Conservation (phyloP, 2,888 invertebrate genomes). For the Xylophagus ater region DNA sequence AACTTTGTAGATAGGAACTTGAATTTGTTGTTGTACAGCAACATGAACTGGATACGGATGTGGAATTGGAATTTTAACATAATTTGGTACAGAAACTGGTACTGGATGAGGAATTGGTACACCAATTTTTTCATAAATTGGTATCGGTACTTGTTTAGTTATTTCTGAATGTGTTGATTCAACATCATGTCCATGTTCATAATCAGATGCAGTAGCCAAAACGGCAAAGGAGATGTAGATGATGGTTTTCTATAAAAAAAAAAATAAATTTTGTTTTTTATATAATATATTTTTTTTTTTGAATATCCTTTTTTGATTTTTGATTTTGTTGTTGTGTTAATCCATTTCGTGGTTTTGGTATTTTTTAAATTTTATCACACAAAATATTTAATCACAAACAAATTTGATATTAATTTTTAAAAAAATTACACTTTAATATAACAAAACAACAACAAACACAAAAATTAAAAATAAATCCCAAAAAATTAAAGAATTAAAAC, state of each 20-base stretch:
- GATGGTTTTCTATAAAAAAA: slow-evolving; percentile 12
- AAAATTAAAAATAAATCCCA: too few relatives aligned
- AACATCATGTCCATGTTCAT: slow-evolving; percentile 44
- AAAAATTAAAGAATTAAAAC: too few relatives aligned
- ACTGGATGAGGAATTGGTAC: slow-evolving; percentile 64
- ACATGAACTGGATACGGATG: slow-evolving; percentile 66
- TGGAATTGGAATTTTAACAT: slow-evolving; percentile 57
- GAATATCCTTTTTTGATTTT: neutral
- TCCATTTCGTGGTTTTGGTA: too few relatives aligned
- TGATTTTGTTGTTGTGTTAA: neutral
- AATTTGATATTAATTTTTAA: too few relatives aligned
- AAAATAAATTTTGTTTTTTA: too few relatives aligned
- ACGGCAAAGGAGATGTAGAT: slow-evolving; percentile 10
- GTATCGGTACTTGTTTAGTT: slow-evolving; percentile 57
- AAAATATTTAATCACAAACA: too few relatives aligned
- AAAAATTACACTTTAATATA: too few relatives aligned
- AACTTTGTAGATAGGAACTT: slow-evolving; percentile 60
- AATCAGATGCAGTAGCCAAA: slow-evolving; percentile 24
- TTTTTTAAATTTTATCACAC: too few relatives aligned
- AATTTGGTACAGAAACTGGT: slow-evolving; percentile 52
- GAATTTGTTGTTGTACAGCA: slow-evolving; percentile 55
- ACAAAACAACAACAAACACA: too few relatives aligned
- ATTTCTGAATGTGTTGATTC: slow-evolving; percentile 54
- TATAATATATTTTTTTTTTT: too few relatives aligned
- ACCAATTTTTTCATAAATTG: slow-evolving; percentile 59